A percentile compares a stretch with the other conserved stretches of the same genome.
phyloP scores from a whole-genome alignment of 2,797 vertebrate species.

The Pantherophis alleghaniensis region DNA sequence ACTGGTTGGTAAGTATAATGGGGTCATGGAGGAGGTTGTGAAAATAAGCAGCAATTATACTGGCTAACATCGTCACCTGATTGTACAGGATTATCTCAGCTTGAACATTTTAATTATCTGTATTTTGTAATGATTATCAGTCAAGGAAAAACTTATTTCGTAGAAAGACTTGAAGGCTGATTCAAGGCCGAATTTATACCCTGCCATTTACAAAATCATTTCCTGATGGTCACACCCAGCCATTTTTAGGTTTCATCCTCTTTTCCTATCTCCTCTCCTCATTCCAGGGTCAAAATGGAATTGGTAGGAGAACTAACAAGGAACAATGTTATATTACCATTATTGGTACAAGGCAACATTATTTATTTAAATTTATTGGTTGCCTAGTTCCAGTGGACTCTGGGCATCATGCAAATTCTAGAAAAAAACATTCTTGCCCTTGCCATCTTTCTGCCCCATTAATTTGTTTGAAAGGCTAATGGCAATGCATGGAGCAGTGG shows the following conservation, averaged over 20 bases:
- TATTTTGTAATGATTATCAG: neutral
- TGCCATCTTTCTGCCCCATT: neutral
- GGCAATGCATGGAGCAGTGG: neutral
- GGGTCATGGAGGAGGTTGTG: neutral
- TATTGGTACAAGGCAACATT: neutral
- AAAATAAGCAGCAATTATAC: neutral
- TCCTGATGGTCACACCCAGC: neutral
- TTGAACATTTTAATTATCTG: neutral
- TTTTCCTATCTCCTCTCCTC: neutral
- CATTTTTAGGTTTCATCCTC: neutral
- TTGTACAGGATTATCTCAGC: neutral
- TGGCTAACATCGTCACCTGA: neutral
- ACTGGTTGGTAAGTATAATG: neutral
- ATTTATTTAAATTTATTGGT: neutral
- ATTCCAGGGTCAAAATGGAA: neutral
- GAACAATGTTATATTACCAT: neutral
- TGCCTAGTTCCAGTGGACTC: neutral
- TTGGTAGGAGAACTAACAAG: neutral
- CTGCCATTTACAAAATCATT: neutral
- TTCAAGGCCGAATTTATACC: neutral
- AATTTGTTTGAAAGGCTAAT: neutral
- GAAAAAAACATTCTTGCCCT: neutral
- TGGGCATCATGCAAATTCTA: neutral
- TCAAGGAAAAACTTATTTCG: neutral
- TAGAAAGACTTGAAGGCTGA: neutral